Percentiles rank a stretch among this genome's conserved stretches.
Conservation (phyloP, 1,140 invertebrate genomes). For the Tetranychus urticae region DNA sequence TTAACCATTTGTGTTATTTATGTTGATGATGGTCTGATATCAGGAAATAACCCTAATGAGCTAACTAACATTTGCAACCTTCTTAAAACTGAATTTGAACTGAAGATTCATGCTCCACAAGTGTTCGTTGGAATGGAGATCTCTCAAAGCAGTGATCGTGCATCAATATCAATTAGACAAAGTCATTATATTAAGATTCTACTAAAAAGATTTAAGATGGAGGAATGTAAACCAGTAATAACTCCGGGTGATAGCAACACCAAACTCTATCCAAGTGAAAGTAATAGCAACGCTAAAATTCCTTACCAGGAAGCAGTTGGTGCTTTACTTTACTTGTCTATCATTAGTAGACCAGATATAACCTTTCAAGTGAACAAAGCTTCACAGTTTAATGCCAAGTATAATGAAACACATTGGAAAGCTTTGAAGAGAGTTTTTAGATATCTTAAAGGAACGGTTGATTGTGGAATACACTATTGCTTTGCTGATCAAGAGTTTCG, state of each 20-base stretch:
- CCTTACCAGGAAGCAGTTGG: neutral
- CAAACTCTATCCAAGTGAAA: no score
- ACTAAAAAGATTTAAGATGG: neutral
- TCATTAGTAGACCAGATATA: neutral
- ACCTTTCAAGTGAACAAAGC: neutral
- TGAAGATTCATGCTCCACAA: neutral
- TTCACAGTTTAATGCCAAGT: neutral
- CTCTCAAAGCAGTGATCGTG: neutral
- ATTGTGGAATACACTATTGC: neutral
- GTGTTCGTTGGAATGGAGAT: neutral
- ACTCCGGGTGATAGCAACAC: neutral
- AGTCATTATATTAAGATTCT: neutral
- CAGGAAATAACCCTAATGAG: neutral
- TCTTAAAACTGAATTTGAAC: neutral
- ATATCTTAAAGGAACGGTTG: neutral
- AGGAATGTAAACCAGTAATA: neutral
- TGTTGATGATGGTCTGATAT: constrained; percentile 7
- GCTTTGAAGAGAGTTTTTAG: neutral
- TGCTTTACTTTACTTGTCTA: neutral
- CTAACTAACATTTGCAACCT: neutral
- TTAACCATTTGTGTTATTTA: neutral
- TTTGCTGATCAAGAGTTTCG: neutral
- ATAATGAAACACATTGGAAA: neutral
- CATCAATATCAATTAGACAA: neutral
- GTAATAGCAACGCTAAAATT: no score